Conservation (phyloP, 2,113 vertebrate species). For the Canis aureus region DNA sequence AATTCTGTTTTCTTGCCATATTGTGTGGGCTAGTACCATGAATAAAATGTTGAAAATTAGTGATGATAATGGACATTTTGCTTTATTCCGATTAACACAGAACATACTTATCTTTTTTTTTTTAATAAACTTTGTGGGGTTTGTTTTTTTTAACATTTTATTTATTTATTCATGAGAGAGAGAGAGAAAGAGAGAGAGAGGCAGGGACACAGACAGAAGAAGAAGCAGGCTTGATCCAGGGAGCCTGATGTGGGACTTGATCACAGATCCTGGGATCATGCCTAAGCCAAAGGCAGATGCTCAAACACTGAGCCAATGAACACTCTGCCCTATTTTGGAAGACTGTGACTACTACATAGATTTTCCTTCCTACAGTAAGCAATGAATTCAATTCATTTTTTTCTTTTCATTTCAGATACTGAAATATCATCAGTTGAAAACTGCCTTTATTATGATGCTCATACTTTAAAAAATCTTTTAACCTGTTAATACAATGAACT, state of each 20-base stretch:
- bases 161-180: no score
- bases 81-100: neutral
- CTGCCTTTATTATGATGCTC: neutral
- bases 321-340: neutral
- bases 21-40: neutral
- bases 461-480: neutral
- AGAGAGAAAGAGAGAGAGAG: no score
- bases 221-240: no score
- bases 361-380: neutral
- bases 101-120: neutral
- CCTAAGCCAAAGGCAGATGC: no score
- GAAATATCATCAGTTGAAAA: neutral
- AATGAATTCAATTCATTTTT: neutral
- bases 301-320: no score
- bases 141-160: no score
- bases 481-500: neutral
- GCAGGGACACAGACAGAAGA: no score
- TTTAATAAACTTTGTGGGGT: no score
- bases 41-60: neutral
- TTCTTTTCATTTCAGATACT: neutral
- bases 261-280: no score
- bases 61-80: neutral
- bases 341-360: neutral
- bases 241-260: no score
- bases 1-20: neutral